phyloP scores from a whole-genome alignment of 2,888 invertebrate species.

The Lasioglossum villosulum region DNA sequence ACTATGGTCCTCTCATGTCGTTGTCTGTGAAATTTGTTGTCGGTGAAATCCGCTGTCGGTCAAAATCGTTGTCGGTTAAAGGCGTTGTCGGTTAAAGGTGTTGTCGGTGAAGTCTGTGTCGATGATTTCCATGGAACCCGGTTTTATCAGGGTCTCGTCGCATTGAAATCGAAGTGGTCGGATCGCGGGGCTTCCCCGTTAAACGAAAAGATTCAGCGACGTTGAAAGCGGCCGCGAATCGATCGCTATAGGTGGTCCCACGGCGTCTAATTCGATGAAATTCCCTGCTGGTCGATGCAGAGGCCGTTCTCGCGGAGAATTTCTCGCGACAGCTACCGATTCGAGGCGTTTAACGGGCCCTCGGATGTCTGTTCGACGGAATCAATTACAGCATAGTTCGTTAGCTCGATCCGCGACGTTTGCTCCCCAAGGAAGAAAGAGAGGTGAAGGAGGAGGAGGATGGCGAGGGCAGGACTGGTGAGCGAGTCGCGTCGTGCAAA shows the following conservation, averaged over 20 bases:
- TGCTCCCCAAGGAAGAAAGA: conserved; percentile 44
- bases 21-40: too few species aligned
- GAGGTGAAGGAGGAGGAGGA: neutral
- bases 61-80: too few species aligned
- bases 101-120: too few species aligned
- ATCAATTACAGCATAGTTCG: conserved; percentile 67
- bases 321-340: conserved; percentile 11
- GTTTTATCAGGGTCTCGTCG: neutral
- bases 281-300: conserved; percentile 11
- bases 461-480: neutral
- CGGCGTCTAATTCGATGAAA: conserved; percentile 16
- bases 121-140: too few species aligned
- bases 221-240: neutral
- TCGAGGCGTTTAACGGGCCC: conserved; percentile 42
- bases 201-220: neutral
- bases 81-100: too few species aligned
- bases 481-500: conserved; percentile 49
- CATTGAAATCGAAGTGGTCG: neutral
- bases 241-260: neutral
- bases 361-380: conserved; percentile 42
- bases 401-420: conserved; percentile 52
- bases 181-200: neutral
- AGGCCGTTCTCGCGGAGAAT: neutral
- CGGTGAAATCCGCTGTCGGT: too few species aligned
- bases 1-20: too few species aligned